Percentiles rank a stretch among this genome's conserved stretches.
Evolutionary conservation across 1,140 invertebrate species (phyloP).

Genomic region (Platorchestia sp.): DNA sequence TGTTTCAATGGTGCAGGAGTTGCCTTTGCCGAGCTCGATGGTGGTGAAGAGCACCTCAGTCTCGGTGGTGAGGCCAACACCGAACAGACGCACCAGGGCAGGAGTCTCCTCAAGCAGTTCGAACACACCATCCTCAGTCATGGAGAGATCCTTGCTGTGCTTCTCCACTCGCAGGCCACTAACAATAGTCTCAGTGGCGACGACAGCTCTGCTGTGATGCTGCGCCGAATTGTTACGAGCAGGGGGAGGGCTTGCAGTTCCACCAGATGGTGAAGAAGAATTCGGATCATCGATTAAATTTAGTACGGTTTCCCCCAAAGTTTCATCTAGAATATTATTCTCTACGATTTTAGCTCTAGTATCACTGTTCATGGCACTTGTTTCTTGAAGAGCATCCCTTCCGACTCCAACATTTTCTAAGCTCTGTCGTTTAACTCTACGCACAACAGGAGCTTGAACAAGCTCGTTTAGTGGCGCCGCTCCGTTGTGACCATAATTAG

Average conservation of each 20-base stretch:
- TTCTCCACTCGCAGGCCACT: constrained; percentile 67
- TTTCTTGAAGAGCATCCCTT: neutral
- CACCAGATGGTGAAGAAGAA: neutral
- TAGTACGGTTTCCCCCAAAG: neutral
- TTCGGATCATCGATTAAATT: neutral
- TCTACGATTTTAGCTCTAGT: constrained; percentile 42
- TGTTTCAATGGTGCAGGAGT: constrained; percentile 71
- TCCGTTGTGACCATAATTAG: constrained; percentile 12
- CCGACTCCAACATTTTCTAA: neutral
- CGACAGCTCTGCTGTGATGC: neutral
- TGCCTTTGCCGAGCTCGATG: constrained; percentile 72
- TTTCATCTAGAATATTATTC: constrained; percentile 24
- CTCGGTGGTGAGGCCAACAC: constrained; percentile 77
- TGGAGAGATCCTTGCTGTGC: constrained; percentile 75
- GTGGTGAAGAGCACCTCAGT: constrained; percentile 82
- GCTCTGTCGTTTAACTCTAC: constrained; percentile 10
- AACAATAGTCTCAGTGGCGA: neutral
- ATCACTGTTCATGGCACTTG: constrained; percentile 46
- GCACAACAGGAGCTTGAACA: neutral
- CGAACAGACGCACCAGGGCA: constrained; percentile 81
- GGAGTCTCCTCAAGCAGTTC: constrained; percentile 76
- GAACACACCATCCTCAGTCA: constrained; percentile 78
- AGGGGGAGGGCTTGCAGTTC: neutral
- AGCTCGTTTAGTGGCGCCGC: neutral
- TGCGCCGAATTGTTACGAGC: neutral